Percentiles rank a stretch among this genome's conserved stretches.
Evolutionary conservation across 2,113 vertebrate genomes (phyloP).

Genomic region (Catharus minimus): DNA sequence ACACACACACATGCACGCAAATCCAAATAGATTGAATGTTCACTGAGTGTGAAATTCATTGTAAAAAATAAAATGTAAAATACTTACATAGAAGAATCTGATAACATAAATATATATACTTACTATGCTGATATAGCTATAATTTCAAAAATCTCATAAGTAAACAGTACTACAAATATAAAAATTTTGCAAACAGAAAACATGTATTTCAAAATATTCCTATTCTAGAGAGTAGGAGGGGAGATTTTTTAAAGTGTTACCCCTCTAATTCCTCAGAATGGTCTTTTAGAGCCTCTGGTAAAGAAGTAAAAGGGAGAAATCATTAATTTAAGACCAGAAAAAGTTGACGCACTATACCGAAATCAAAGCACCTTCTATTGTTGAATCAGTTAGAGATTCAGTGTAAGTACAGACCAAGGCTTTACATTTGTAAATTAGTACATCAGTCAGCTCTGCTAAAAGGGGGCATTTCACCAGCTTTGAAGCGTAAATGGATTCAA

Average conservation of each 20-base stretch:
- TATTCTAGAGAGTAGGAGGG: slow-evolving; percentile 28
- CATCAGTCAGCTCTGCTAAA: slow-evolving; percentile 65
- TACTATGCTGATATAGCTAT: slow-evolving; percentile 20
- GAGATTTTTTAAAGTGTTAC: slow-evolving; percentile 18
- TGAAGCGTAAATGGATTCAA: slow-evolving; percentile 70
- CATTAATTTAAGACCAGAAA: slow-evolving; percentile 69
- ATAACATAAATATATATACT: neutral
- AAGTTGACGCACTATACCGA: slow-evolving; percentile 54
- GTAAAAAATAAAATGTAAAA: slow-evolving; percentile 53
- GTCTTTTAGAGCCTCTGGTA: slow-evolving; percentile 53
- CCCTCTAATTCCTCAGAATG: slow-evolving; percentile 58
- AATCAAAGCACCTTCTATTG: slow-evolving; percentile 70
- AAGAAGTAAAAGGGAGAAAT: slow-evolving; percentile 56
- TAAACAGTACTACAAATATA: neutral
- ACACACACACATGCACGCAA: neutral
- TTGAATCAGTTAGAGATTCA: slow-evolving; percentile 61
- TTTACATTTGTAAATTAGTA: slow-evolving; percentile 71
- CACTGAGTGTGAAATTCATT: slow-evolving; percentile 61
- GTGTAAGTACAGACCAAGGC: slow-evolving; percentile 37
- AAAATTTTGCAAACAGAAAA: neutral
- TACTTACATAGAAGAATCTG: neutral
- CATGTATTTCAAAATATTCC: slow-evolving; percentile 17
- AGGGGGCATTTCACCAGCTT: slow-evolving; percentile 59
- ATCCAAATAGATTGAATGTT: slow-evolving; percentile 61
- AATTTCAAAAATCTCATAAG: neutral